These are phyloP conservation scores for Taxidea taxus DNA, from an alignment of 2,113 vertebrate species.

Conservation along the genomic window DNA sequence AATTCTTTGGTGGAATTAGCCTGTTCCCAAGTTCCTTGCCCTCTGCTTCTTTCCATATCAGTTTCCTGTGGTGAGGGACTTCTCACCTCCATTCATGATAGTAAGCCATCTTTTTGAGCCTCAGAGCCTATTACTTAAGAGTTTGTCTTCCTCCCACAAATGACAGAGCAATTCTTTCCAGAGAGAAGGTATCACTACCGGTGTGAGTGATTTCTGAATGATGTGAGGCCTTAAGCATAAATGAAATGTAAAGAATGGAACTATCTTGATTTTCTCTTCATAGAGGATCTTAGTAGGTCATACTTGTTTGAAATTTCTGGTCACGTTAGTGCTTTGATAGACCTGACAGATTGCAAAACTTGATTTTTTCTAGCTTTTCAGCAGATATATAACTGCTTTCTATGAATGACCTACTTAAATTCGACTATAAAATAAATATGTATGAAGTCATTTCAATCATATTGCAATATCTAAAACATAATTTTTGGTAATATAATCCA, in stretches of 20 bases:
- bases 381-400: not conserved
- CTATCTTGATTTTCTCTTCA: not conserved
- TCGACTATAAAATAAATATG: slow-evolving; percentile 38
- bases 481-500: slow-evolving; percentile 22
- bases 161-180: not conserved
- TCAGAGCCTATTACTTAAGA: not conserved
- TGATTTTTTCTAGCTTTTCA: not conserved
- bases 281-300: not conserved
- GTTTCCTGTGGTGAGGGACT: not conserved
- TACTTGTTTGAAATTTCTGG: not conserved
- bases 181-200: not conserved
- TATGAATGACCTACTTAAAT: slow-evolving; percentile 37
- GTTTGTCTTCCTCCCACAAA: not conserved
- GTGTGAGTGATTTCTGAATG: not conserved
- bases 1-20: not conserved
- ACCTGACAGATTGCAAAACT: not conserved
- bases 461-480: not conserved
- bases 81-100: not conserved
- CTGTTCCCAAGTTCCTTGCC: not conserved
- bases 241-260: not conserved
- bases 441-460: not conserved
- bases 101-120: not conserved
- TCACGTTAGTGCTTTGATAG: not conserved
- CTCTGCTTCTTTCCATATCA: not conserved
- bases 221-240: not conserved